Conservation (phyloP, 2,113 vertebrate genomes). For the Sphyrna mokarran region DNA sequence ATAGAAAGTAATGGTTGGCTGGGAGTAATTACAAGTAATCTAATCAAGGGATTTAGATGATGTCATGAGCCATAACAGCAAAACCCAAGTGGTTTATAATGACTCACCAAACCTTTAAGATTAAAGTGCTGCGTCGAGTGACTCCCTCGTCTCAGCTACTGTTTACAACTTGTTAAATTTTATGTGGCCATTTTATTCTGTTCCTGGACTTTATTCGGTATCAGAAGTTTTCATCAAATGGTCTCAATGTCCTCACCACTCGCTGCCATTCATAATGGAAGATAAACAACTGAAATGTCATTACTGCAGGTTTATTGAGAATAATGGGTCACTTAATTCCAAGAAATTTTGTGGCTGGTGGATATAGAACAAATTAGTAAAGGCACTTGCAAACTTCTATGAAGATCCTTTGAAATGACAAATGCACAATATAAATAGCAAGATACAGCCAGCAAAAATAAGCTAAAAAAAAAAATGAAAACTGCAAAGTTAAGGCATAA, state of each 20-base stretch:
- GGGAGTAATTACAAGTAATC: background rate
- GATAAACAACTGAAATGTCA: background rate
- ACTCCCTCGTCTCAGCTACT: background rate
- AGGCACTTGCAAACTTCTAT: background rate
- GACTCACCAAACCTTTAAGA: background rate
- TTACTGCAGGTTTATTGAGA: background rate
- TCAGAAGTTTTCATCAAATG: background rate
- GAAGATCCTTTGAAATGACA: background rate
- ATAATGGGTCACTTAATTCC: background rate
- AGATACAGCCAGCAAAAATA: background rate
- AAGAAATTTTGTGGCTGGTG: background rate
- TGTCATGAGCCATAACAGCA: background rate
- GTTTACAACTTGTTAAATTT: background rate
- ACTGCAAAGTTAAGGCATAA: background rate
- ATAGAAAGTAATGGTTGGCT: background rate
- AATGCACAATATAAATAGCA: background rate
- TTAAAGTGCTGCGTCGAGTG: background rate
- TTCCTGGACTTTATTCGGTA: background rate
- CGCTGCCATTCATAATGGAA: background rate
- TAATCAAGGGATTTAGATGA: background rate
- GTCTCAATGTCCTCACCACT: background rate
- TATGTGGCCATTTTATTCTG: background rate
- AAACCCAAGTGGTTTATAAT: background rate
- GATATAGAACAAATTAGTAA: too few relatives aligned
- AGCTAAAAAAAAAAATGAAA: conserved; percentile 24